Percentiles rank a stretch among this genome's conserved stretches.
Evolutionary conservation across 2,797 vertebrate species (phyloP).

Genomic region (Sarcophilus harrisii): DNA sequence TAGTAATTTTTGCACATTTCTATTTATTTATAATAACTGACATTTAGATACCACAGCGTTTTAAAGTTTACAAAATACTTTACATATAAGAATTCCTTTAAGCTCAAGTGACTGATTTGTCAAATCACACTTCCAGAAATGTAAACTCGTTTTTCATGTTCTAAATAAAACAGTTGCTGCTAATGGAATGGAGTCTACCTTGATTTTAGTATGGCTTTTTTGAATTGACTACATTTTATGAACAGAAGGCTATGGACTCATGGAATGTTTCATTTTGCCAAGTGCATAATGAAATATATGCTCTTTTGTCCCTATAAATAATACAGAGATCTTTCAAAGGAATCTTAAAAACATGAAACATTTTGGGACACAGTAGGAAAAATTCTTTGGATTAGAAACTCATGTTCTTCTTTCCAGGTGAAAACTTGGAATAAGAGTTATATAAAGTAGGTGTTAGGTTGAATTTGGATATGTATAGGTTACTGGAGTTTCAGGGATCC

Average conservation of each 20-base stretch:
- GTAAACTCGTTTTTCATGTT: constrained; percentile 4
- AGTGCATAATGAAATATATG: not conserved
- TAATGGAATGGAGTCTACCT: constrained; percentile 6
- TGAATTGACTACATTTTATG: not conserved
- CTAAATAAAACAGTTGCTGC: constrained; percentile 23
- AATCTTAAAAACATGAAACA: not conserved
- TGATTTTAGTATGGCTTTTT: constrained; percentile 24
- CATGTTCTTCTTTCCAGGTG: not conserved
- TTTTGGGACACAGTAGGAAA: constrained; percentile 14
- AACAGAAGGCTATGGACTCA: not conserved
- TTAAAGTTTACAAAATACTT: not conserved
- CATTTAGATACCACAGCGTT: not conserved
- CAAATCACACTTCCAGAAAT: not conserved
- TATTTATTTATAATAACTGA: constrained; percentile 10
- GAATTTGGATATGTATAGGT: not conserved
- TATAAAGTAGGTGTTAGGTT: not conserved
- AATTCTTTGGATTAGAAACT: not conserved
- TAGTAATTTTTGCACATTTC: constrained; percentile 45
- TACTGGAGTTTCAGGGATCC: not conserved
- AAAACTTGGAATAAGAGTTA: not conserved
- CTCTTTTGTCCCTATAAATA: not conserved
- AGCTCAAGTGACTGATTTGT: not conserved
- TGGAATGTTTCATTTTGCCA: not conserved
- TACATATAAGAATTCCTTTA: not conserved
- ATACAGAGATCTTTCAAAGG: not conserved